Conservation (phyloP, 2,888 invertebrate species). For the Parnassius smintheus region DNA sequence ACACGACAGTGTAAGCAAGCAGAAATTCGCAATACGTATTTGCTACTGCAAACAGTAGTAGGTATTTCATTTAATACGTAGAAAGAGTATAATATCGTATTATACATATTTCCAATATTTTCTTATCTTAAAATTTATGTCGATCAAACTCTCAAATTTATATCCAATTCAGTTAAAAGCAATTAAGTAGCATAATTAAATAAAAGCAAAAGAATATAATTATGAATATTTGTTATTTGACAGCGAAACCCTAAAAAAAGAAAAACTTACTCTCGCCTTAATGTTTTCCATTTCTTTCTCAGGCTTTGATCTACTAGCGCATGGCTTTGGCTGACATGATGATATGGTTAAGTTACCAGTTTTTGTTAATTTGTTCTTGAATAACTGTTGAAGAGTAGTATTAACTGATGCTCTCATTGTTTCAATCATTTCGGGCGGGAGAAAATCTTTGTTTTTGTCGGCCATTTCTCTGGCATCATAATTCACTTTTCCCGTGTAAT, state of each 20-base stretch:
- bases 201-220: no score
- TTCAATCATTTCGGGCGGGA: conserved; percentile 94
- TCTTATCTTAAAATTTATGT: no score
- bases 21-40: no score
- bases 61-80: no score
- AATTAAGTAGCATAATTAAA: no score
- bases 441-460: conserved; percentile 94
- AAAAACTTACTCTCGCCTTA: conserved; percentile 73
- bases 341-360: conserved; percentile 90
- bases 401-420: conserved; percentile 89
- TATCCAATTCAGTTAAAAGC: no score
- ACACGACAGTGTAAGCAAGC: no score
- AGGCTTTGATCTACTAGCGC: conserved; percentile 56
- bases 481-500: conserved; percentile 93
- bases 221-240: neutral
- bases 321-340: conserved; percentile 58
- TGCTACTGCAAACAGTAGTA: no score
- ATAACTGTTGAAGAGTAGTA: conserved; percentile 87
- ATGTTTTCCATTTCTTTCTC: conserved; percentile 73
- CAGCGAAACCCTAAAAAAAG: neutral
- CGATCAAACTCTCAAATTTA: no score
- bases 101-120: no score
- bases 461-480: conserved; percentile 92
- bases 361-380: conserved; percentile 90
- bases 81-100: no score